These are phyloP conservation scores for Neomonachus schauinslandi DNA, from an alignment of 2,113 vertebrate genomes.

Conservation along the genomic window DNA sequence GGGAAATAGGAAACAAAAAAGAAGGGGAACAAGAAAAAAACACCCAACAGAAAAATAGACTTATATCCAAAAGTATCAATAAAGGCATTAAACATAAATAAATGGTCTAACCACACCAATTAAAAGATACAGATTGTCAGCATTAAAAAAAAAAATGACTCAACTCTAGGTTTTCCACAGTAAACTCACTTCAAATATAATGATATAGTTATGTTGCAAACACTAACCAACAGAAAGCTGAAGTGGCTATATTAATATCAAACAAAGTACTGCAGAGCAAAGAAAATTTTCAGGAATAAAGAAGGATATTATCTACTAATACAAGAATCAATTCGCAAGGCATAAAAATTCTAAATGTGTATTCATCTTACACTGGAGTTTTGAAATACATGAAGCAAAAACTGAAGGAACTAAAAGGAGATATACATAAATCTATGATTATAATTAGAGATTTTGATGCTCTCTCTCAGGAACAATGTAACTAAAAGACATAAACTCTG, in stretches of 20 bases:
- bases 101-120: background rate
- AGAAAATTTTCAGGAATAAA: background rate
- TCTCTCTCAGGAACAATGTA: background rate
- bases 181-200: conserved; percentile 22
- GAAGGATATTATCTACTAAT: background rate
- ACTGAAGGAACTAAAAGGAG: background rate
- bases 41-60: background rate
- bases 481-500: background rate
- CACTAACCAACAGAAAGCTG: background rate
- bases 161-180: background rate
- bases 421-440: background rate
- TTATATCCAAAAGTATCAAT: background rate
- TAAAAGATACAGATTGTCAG: background rate
- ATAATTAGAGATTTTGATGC: background rate
- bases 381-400: conserved; percentile 3
- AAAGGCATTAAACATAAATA: conserved; percentile 22
- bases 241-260: background rate
- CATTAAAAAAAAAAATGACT: background rate
- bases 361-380: background rate
- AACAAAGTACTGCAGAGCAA: background rate
- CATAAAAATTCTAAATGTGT: background rate
- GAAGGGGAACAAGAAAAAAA: background rate
- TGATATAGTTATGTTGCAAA: background rate
- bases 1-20: background rate
- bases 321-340: background rate